phyloP scores from a whole-genome alignment of 2,888 invertebrate genomes.

The Sinhomidia bicolor region DNA sequence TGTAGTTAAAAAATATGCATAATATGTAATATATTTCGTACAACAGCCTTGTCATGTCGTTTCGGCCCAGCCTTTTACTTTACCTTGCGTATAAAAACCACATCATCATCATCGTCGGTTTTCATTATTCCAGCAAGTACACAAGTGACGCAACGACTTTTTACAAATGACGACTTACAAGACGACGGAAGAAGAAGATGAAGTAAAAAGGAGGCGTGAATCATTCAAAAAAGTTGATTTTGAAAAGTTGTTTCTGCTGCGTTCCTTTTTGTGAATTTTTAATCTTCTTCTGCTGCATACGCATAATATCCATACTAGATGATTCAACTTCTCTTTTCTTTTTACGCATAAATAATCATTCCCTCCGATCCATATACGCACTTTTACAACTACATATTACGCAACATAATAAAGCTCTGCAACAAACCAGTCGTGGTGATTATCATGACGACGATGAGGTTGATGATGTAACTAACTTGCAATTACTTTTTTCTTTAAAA shows the following conservation, averaged over 20 bases:
- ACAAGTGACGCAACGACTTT: not conserved
- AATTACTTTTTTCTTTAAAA: not conserved
- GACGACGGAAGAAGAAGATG: not conserved
- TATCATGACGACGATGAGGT: not conserved
- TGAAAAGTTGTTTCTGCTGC: slow-evolving; percentile 2
- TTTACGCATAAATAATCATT: slow-evolving; percentile 8
- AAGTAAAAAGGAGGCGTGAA: not conserved
- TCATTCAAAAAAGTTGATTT: not conserved
- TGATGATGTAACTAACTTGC: not conserved
- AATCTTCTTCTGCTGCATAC: not conserved
- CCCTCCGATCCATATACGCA: not conserved
- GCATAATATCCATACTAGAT: not conserved
- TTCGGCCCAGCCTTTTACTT: not conserved
- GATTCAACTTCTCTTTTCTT: not conserved
- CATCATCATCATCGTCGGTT: not conserved
- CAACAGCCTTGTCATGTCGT: not conserved
- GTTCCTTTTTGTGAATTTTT: not conserved
- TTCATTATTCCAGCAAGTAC: not conserved
- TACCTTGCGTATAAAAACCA: not conserved
- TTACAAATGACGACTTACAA: too few relatives aligned
- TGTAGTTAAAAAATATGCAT: not conserved
- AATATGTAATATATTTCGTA: not conserved
- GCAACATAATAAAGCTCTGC: not conserved
- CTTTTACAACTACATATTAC: not conserved
- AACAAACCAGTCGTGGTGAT: not conserved